These are phyloP conservation scores for Ciconia stormi DNA, from an alignment of 2,113 vertebrate species.

Conservation along the genomic window DNA sequence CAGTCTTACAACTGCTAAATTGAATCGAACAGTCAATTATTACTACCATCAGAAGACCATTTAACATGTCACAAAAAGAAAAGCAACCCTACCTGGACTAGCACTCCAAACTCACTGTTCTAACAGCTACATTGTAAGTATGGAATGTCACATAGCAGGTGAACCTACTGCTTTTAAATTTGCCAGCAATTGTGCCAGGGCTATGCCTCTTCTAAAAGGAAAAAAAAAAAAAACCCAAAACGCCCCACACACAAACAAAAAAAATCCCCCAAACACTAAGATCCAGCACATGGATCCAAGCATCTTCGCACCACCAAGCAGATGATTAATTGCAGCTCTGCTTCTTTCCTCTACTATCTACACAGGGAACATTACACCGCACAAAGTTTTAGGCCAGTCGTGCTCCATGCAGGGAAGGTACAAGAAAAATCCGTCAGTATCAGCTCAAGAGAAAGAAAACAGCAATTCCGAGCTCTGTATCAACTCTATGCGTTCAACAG, in stretches of 20 bases:
- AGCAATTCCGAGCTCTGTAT: background rate
- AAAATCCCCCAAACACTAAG: background rate
- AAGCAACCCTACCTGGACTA: background rate
- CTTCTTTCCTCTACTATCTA: background rate
- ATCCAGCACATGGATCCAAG: fast-evolving
- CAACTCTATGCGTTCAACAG: background rate
- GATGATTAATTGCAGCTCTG: background rate
- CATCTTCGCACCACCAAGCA: background rate
- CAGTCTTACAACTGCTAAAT: background rate
- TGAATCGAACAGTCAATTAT: background rate
- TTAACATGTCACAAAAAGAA: background rate
- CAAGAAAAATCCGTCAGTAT: background rate
- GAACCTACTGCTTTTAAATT: background rate
- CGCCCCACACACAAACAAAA: background rate
- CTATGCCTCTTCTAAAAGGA: background rate
- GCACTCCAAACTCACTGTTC: background rate
- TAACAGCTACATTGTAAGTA: fast-evolving
- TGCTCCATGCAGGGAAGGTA: background rate
- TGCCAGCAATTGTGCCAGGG: background rate
- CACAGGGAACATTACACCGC: background rate
- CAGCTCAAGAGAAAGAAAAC: background rate
- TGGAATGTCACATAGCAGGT: fast-evolving
- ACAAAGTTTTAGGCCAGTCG: background rate
- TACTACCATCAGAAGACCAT: background rate
- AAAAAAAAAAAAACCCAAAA: no score